Evolutionary conservation across 2,113 vertebrate genomes (phyloP), one percentile per base, ranked within the genome.

Genomic region (Trogon melanurus): DNA sequence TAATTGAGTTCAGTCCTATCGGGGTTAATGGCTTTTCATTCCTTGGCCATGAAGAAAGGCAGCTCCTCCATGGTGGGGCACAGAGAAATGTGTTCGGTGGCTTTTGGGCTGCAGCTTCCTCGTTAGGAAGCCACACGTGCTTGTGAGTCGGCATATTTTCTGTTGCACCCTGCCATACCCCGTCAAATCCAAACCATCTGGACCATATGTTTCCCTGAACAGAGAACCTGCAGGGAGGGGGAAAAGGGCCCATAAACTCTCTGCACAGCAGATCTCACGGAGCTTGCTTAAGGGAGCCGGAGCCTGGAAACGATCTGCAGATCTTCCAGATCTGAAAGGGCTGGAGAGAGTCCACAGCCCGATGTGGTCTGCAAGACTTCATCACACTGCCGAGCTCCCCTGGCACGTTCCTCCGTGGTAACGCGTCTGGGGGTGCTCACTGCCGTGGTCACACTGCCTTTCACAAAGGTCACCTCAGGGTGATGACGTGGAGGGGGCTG

Each of bases 101-200:
- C 75, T 62, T 85, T 88, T 66, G 71, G n/a, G 56, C 66, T 74
- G 74, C 74, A 56, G 32, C 66, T 60, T n/a, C 61, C 60, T 70
- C 2, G 0, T 10, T 41, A 51, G 73, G 74, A 61, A 78, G 65
- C 79, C 32, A 48, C 90, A 91, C 7, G 4, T 94, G 79, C 66
- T 44, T 25, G 45, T 45, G 73, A 84, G 67, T 27, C 6, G 9
- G 41, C 29, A 8, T 34, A 7, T 91, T 76, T 81, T 74, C 65
- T 85, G n/a, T 27, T 85, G 58, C 34, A n/a, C 50, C 25, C 54
- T 82, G 62, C 81, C 67, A 9, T 66, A 26, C 44, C 70, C 80
- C 47, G 6, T 17, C 80, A 94, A 88, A 94, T 66, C 57, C 54
- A 79, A 83, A 87, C 71, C 74, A 73, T 21, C 64, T 94, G 80